A percentile compares a stretch with the other conserved stretches of the same genome.
phyloP scores from a whole-genome alignment of 2,888 invertebrate species.

The Drosophila gaucha region DNA sequence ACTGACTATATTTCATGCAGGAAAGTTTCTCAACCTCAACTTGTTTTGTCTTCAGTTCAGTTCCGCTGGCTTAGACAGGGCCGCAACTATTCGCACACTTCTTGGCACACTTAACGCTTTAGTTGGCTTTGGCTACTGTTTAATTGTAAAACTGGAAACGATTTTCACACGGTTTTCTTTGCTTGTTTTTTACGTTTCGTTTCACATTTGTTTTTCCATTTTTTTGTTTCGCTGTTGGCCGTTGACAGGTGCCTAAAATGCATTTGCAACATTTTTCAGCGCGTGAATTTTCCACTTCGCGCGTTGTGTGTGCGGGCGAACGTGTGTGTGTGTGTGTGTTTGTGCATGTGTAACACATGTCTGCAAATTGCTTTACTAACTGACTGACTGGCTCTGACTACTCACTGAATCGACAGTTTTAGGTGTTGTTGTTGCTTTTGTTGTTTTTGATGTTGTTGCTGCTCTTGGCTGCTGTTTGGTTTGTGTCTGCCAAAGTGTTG shows the following conservation, averaged over 20 bases:
- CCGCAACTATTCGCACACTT: constrained; percentile 9
- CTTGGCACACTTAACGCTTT: constrained; percentile 52
- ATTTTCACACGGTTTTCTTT: constrained; percentile 42
- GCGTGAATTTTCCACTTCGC: constrained; percentile 40
- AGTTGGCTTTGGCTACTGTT: constrained; percentile 57
- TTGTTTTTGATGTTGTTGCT: constrained; percentile 36
- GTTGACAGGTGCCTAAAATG: constrained; percentile 65
- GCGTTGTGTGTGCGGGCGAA: constrained; percentile 12
- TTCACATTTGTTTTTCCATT: constrained; percentile 5
- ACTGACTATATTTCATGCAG: too few relatives aligned
- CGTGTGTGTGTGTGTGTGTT: constrained; percentile 16
- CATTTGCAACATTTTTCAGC: constrained; percentile 51
- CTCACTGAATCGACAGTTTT: constrained; percentile 57
- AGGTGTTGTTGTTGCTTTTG: constrained; percentile 33
- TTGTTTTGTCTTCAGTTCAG: background rate
- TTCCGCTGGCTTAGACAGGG: background rate
- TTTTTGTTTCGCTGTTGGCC: constrained; percentile 14
- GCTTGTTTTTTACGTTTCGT: background rate
- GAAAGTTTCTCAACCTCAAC: too few relatives aligned
- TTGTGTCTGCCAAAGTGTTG: constrained; percentile 73
- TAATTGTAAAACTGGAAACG: constrained; percentile 50
- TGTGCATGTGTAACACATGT: constrained; percentile 59
- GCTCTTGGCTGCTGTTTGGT: constrained; percentile 70
- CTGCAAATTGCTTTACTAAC: constrained; percentile 77
- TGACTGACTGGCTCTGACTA: constrained; percentile 59